Percentiles rank a stretch among this genome's conserved stretches.
phyloP scores from a whole-genome alignment of 2,113 vertebrate species.

The Pristiophorus japonicus region DNA sequence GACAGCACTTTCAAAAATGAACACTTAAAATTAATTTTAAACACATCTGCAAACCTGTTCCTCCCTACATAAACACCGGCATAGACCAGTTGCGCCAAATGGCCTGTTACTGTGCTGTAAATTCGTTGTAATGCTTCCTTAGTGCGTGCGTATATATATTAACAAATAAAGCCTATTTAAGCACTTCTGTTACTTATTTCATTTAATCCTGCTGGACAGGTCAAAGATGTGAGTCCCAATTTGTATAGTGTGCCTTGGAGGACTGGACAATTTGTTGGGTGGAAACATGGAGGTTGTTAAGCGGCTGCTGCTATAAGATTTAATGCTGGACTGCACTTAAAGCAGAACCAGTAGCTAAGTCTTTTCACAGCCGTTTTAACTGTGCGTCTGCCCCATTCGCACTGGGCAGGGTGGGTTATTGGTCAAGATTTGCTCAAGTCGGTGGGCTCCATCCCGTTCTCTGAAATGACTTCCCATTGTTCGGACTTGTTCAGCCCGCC shows the following conservation, averaged over 20 bases:
- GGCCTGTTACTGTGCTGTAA: background rate
- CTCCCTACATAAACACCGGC: background rate
- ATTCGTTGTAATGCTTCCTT: background rate
- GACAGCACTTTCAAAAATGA: background rate
- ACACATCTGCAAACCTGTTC: background rate
- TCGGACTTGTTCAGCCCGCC: too few relatives aligned
- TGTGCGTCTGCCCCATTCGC: background rate
- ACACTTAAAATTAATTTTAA: background rate
- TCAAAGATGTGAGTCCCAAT: background rate
- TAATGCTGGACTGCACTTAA: background rate
- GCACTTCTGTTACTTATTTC: background rate
- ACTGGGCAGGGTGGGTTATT: background rate
- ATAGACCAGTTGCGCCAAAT: background rate
- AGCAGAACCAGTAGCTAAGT: background rate
- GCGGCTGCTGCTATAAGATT: background rate
- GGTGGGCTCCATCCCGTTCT: too few relatives aligned
- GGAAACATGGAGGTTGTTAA: background rate
- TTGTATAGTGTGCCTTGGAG: background rate
- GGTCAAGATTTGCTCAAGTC: too few relatives aligned
- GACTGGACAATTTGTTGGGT: background rate
- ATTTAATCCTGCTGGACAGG: background rate
- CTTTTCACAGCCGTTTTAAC: background rate
- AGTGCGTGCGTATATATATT: background rate
- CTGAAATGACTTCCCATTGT: too few relatives aligned
- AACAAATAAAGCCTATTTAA: background rate